These are phyloP conservation scores for Percina caprodes DNA, from an alignment of 2,113 vertebrate species.

Conservation along the genomic window DNA sequence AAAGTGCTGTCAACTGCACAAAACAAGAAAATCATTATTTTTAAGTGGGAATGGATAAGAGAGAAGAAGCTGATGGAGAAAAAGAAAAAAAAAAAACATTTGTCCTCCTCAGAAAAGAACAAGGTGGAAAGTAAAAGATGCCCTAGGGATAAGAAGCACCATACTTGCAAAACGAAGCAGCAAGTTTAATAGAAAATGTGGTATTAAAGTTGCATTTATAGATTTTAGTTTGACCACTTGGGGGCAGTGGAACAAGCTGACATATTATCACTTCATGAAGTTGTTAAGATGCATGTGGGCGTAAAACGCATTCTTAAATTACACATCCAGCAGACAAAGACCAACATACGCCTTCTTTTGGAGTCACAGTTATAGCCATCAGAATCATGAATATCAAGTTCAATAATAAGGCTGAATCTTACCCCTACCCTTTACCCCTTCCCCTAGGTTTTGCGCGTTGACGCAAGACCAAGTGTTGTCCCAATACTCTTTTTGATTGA, in stretches of 20 bases:
- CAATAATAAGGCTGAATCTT: too few relatives aligned
- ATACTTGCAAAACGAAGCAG: neutral
- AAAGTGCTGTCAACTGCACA: neutral
- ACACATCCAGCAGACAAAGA: too few relatives aligned
- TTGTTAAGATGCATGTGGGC: too few relatives aligned
- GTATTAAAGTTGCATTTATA: neutral
- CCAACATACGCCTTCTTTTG: neutral
- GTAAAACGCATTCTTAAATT: neutral
- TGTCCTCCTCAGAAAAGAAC: constrained; percentile 1
- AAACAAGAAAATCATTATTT: neutral
- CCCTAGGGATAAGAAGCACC: neutral
- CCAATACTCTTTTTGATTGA: too few relatives aligned
- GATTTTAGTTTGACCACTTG: neutral
- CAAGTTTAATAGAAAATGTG: neutral
- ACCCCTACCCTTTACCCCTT: too few relatives aligned
- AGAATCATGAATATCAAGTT: neutral
- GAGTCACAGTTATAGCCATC: neutral
- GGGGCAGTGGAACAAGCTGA: neutral
- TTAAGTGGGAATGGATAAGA: neutral
- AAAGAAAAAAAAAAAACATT: neutral
- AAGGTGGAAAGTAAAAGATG: neutral
- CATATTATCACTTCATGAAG: neutral
- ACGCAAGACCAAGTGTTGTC: too few relatives aligned
- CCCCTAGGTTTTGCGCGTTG: too few relatives aligned
- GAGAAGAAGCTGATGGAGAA: neutral